phyloP scores from a whole-genome alignment of 2,113 vertebrate genomes.

The Vanacampus margaritifer region DNA sequence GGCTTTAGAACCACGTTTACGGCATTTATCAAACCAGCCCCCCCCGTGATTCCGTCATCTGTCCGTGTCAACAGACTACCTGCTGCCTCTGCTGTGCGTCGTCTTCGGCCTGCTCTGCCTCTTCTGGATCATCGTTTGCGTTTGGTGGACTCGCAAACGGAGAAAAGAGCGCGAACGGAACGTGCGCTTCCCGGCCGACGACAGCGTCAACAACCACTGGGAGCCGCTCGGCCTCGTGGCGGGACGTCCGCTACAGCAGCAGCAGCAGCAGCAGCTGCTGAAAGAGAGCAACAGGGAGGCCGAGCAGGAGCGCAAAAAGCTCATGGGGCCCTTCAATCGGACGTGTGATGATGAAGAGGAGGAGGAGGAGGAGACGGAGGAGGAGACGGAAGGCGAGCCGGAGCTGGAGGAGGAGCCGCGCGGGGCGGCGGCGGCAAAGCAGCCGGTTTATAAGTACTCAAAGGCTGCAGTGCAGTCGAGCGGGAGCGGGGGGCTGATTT shows the following conservation, averaged over 20 bases:
- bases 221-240: conserved; percentile 84
- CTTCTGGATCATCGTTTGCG: conserved; percentile 83
- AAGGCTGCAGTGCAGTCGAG: conserved; percentile 79
- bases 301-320: conserved; percentile 88
- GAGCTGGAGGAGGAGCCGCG: conserved; percentile 65
- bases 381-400: conserved; percentile 63
- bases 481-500: conserved; percentile 78
- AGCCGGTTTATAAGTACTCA: conserved; percentile 78
- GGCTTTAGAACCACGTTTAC: too few relatives aligned
- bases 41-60: too few relatives aligned
- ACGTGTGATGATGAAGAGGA: conserved; percentile 72
- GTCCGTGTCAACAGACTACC: conserved; percentile 73
- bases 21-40: not conserved
- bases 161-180: conserved; percentile 93
- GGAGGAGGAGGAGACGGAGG: conserved; percentile 75
- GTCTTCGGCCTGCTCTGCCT: conserved; percentile 85
- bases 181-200: conserved; percentile 67
- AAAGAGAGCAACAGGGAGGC: conserved; percentile 82
- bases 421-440: conserved; percentile 80
- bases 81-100: conserved; percentile 82
- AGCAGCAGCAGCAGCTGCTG: conserved; percentile 66
- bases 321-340: conserved; percentile 83
- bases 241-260: conserved; percentile 62
- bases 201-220: conserved; percentile 92
- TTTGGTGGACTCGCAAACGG: conserved; percentile 95